Evolutionary conservation across 1,140 invertebrate species (phyloP), one percentile per base, ranked within the genome.

Genomic region (Spodoptera frugiperda): DNA sequence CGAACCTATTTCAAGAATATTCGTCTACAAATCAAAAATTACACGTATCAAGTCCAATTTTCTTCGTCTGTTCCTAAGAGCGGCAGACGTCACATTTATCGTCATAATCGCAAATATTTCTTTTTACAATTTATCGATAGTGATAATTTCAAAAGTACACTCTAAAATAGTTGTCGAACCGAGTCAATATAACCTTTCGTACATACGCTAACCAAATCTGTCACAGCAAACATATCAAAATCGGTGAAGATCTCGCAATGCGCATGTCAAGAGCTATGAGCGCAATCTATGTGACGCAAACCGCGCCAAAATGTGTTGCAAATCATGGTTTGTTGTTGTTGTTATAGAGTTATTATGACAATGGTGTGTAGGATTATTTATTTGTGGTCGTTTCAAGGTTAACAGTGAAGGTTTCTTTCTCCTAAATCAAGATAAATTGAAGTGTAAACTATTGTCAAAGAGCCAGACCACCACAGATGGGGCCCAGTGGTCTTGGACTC

Each of bases 141-240:
- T 8, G 33, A 39, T 39, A 39, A 39, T 39, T 39, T 39, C 6
- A 39, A 39, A 39, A 39, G 33, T 39, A 39, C 33, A 39, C 33
- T 10, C 21, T 10, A 2, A 54, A 11, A 25, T 57, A 14, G 21
- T 6, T 1, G 19, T 57, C 21, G 1, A 10, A 39, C 54, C 30
- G 21, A 25, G 54, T 57, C 54, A 57, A 25, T 25, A 25, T 30
- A 14, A 57, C 21, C 21, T 30, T 14, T 57, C 19, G 33, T 39
- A 6, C 54, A 30, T 30, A 57, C 54, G 54, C 54, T 25, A 65
- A 65, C 61, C 44, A 65, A 65, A 65, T 65, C 61, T 65, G 61
- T 48, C 61, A 65, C n/a, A 21, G 44, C 61, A 48, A 48, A 65
- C 44, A 48, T 48, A 61, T 11, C 44, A 46, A 25, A 65, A 65